Conservation (phyloP, 2,797 vertebrate genomes). For the Ptychobarbus kaznakovi region DNA sequence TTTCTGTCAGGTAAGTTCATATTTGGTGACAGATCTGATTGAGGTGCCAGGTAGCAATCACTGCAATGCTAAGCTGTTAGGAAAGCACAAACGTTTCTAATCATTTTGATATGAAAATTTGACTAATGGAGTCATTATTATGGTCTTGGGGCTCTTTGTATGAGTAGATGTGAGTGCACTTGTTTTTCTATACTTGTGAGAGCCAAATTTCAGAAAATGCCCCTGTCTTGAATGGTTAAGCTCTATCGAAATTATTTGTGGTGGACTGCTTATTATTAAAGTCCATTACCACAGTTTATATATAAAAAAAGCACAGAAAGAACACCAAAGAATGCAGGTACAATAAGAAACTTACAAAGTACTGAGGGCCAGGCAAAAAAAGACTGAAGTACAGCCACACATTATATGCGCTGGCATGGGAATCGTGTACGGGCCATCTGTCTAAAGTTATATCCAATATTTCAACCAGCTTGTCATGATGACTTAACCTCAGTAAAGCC, state of each 20-base stretch:
- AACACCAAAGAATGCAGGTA: background rate
- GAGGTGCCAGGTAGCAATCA: conserved; percentile 40
- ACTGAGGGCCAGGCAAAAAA: background rate
- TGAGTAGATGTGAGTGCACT: background rate
- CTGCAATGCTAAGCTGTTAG: background rate
- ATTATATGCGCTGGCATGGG: conserved; percentile 12
- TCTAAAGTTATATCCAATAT: conserved; percentile 29
- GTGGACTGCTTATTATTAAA: background rate
- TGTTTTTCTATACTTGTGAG: conserved; percentile 18
- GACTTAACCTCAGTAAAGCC: background rate
- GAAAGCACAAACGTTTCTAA: conserved; percentile 24
- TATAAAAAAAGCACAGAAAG: background rate
- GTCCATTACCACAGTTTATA: background rate
- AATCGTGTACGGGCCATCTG: conserved; percentile 17
- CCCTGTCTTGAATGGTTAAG: background rate
- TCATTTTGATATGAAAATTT: background rate
- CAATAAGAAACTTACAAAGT: conserved; percentile 7
- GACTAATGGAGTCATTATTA: conserved; percentile 6
- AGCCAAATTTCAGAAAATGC: conserved; percentile 9
- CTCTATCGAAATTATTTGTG: background rate
- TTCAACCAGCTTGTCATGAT: conserved; percentile 7
- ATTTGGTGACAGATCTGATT: conserved; percentile 18
- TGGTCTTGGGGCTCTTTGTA: conserved; percentile 1
- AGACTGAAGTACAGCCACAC: background rate
- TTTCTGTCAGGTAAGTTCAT: conserved; percentile 28